Evolutionary conservation across 2,113 vertebrate genomes (phyloP).

Genomic region (Trichechus manatus): DNA sequence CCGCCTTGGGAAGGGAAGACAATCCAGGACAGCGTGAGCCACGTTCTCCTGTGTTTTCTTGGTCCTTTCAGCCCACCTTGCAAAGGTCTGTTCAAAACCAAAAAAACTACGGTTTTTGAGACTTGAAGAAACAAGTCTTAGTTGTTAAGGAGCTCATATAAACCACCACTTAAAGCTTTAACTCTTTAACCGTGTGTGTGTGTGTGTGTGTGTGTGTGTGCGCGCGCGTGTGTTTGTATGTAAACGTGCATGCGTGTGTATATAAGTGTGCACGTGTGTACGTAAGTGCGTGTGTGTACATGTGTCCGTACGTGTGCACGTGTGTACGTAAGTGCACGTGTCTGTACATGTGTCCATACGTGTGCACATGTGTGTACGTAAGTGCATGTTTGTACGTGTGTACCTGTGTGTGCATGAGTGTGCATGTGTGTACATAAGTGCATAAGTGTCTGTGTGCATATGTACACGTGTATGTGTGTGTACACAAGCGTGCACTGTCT

Average conservation of each 20-base stretch:
- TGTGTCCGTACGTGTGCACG: too few species aligned
- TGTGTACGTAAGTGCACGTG: too few species aligned
- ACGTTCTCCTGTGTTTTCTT: rapidly evolving
- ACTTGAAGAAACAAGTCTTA: not conserved
- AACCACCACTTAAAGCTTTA: not conserved
- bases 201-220: not conserved
- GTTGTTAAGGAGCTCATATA: not conserved
- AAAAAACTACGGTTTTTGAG: not conserved
- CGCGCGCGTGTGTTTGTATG: not conserved
- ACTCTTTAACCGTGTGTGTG: rapidly evolving
- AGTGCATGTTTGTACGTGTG: too few species aligned
- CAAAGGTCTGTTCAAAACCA: not conserved
- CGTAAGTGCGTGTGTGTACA: too few species aligned
- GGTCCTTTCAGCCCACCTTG: not conserved
- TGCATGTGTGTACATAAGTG: too few species aligned
- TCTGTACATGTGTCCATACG: too few species aligned
- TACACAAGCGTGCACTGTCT: too few species aligned
- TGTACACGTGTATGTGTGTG: not conserved
- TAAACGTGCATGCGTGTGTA: too few species aligned
- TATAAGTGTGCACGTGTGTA: too few species aligned
- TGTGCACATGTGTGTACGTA: too few species aligned
- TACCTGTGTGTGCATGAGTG: too few species aligned
- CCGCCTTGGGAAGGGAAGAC: not conserved
- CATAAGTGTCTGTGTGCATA: too few species aligned
- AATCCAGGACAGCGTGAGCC: rapidly evolving